phyloP scores from a whole-genome alignment of 2,113 vertebrate genomes.

The Cyprinodon tularosa region DNA sequence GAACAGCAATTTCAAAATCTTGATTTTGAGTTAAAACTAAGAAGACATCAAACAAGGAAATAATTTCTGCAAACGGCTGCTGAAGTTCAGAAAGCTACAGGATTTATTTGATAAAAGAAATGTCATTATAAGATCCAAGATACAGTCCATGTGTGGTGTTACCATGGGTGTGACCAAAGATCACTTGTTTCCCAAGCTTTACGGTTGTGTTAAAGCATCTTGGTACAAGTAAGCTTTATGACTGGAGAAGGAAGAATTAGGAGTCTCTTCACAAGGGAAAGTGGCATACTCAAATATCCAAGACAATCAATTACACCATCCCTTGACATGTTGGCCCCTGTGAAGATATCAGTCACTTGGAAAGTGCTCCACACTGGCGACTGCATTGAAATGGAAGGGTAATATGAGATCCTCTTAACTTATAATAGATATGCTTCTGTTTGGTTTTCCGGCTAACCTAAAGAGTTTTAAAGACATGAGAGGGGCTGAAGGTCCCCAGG shows the following conservation, averaged over 20 bases:
- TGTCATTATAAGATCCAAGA: background rate
- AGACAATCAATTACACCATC: conserved; percentile 88
- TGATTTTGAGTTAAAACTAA: conserved; percentile 37
- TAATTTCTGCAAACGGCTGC: conserved; percentile 57
- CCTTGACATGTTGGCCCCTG: conserved; percentile 87
- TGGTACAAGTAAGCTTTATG: conserved; percentile 41
- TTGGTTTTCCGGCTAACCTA: conserved; percentile 72
- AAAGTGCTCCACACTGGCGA: conserved; percentile 87
- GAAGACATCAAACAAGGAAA: conserved; percentile 28
- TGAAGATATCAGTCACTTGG: conserved; percentile 91
- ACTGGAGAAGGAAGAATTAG: conserved; percentile 65
- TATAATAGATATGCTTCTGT: conserved; percentile 88
- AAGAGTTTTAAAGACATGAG: conserved; percentile 72
- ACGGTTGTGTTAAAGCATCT: conserved; percentile 53
- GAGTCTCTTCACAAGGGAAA: conserved; percentile 80
- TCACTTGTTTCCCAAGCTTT: conserved; percentile 35
- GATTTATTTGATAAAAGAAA: conserved; percentile 67
- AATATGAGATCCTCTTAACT: conserved; percentile 87
- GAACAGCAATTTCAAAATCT: conserved; percentile 47
- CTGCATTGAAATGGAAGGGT: conserved; percentile 79
- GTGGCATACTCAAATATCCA: conserved; percentile 83
- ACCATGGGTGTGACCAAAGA: conserved; percentile 7
- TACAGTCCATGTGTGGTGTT: conserved; percentile 18
- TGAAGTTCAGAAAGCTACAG: conserved; percentile 47
- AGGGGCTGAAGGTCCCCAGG: conserved; percentile 57